These are phyloP conservation scores for Elaphurus davidianus DNA, from an alignment of 2,113 vertebrate species.

Conservation along the genomic window DNA sequence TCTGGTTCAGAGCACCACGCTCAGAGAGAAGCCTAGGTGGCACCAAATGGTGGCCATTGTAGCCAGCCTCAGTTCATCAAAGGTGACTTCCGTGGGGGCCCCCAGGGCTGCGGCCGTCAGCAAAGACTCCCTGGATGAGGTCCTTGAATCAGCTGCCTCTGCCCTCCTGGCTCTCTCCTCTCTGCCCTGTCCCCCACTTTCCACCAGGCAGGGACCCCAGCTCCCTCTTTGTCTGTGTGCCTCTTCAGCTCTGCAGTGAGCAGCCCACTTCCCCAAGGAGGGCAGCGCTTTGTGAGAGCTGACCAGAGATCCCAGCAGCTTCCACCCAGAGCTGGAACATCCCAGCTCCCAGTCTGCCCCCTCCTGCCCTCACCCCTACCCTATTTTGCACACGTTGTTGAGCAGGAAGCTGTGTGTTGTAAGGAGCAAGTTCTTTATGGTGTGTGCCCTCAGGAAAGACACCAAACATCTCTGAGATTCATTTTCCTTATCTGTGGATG, in stretches of 20 bases:
- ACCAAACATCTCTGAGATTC: background rate
- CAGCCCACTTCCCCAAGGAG: background rate
- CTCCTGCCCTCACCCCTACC: background rate
- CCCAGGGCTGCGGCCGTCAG: background rate
- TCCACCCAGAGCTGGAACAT: background rate
- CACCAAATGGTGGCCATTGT: fast-evolving
- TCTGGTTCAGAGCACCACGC: fast-evolving
- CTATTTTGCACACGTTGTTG: background rate
- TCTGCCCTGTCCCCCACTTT: background rate
- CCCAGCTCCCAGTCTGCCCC: background rate
- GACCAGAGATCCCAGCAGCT: background rate
- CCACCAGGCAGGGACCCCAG: fast-evolving
- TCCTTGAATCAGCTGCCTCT: background rate
- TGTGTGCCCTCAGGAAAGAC: background rate
- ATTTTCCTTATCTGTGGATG: background rate
- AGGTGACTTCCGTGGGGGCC: background rate
- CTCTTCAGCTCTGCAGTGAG: background rate
- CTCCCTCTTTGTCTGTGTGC: background rate
- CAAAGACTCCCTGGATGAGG: background rate
- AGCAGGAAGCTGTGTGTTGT: background rate
- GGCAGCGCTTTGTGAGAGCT: background rate
- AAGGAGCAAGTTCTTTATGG: background rate
- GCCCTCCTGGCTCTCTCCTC: background rate
- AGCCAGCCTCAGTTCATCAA: too few relatives aligned
- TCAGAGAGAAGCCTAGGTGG: background rate